Base-by-base conservation (phyloP, 2,113 vertebrate species). In the Psilopogon haemacephalus region DNA sequence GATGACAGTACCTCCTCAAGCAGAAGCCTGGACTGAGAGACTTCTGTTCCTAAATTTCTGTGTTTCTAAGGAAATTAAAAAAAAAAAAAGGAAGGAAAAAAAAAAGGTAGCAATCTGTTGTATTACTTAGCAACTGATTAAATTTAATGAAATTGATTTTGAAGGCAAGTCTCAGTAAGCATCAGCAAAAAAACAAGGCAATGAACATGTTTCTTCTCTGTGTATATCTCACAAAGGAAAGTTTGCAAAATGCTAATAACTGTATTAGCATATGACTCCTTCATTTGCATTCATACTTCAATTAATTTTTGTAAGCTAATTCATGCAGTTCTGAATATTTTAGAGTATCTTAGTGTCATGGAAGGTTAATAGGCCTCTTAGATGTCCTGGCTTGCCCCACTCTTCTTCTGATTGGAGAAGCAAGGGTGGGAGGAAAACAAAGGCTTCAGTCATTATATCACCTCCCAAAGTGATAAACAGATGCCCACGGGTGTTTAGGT, bases 251-350 rank as follows among this genome's bases (percentile, higher is more conserved):
- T 87, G n/a, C 73, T 91, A 86, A 38, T 77, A 77, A 73, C 69
- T 91, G 40, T 73, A 67, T 80, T 65, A 64, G 76, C 58, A 71
- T 60, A 81, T 1, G 2, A 55, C 65, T 84, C 74, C 52, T 90
- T 77, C 71, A 77, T 95, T 93, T 95, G 69, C 83, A 60, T 95
- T 73, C 80, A 62, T 88, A 48, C 50, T 84, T 89, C 75, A 91
- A 46, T 95, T 91, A 88, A 90, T 88, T 93, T 93, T 77, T 74
- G 32, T 80, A 84, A 92, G 92, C 86, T 90, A 90, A 95, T 96
- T 84, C 84, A 33, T 88, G 26, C 56, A n/a, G 32, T 86, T 86
- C 55, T 81, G 90, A 86, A 44, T 84, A 68, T 90, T 90, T 80
- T 46, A 60, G 46, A 60, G 16, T 40, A 8, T 74, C 54, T 84